Conservation (phyloP, 2,797 vertebrate genomes). For the Semaprochilodus insignis region DNA sequence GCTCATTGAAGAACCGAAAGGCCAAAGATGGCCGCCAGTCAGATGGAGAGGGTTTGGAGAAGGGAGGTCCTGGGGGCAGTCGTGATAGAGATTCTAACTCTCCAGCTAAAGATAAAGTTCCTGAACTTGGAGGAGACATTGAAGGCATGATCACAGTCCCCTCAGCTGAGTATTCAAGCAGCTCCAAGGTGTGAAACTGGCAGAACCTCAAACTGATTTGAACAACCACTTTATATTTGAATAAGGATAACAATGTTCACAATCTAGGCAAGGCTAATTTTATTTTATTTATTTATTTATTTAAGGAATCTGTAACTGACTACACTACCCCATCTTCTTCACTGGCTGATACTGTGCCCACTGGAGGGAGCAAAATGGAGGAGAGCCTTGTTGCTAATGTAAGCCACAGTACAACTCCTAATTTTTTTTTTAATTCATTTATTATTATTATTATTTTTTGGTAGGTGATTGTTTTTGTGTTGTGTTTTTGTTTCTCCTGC, state of each 20-base stretch:
- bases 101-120: constrained; percentile 85
- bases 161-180: constrained; percentile 88
- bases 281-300: not conserved
- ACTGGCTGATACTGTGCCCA: constrained; percentile 90
- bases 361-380: constrained; percentile 91
- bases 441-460: too few species aligned
- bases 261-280: not conserved
- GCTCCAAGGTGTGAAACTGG: constrained; percentile 83
- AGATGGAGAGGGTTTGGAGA: constrained; percentile 90
- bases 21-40: constrained; percentile 92
- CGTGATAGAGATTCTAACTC: constrained; percentile 86
- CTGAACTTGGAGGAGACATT: constrained; percentile 90
- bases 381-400: constrained; percentile 95
- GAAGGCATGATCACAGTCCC: constrained; percentile 96
- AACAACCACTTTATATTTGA: not conserved
- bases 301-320: constrained; percentile 95
- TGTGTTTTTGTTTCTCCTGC: too few species aligned
- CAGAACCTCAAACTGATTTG: not conserved
- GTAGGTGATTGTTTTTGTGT: too few species aligned
- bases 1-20: constrained; percentile 96
- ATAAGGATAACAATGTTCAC: not conserved
- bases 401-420: constrained; percentile 72
- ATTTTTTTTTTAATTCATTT: too few species aligned
- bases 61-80: constrained; percentile 76
- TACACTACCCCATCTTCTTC: constrained; percentile 95